Percentiles rank a stretch among this genome's conserved stretches.
Conservation (phyloP, 2,113 vertebrate species). For the Chaetodon auriga region DNA sequence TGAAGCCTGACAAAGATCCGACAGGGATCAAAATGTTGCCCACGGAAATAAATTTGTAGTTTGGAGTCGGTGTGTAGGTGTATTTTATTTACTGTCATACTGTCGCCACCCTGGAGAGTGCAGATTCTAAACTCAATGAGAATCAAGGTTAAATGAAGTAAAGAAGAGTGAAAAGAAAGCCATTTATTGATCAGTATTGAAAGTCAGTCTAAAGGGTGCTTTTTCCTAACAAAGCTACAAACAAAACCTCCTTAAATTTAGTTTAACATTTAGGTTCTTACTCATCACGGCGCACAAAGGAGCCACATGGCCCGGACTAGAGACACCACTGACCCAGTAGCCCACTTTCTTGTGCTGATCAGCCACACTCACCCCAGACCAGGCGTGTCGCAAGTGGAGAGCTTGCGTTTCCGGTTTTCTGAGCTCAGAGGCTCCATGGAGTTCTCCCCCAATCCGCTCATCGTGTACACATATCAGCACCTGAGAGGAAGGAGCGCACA, state of each 20-base stretch:
- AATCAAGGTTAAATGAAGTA: too few species aligned
- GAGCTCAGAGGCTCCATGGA: slow-evolving; percentile 90
- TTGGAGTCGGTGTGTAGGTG: neutral
- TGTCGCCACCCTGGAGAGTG: neutral
- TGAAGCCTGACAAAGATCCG: too few species aligned
- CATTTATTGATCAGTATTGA: neutral
- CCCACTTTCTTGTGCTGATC: slow-evolving; percentile 54
- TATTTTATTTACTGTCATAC: neutral
- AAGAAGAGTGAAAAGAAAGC: neutral
- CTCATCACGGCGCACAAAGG: slow-evolving; percentile 27
- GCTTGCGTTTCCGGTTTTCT: slow-evolving; percentile 93
- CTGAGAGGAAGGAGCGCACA: slow-evolving; percentile 75
- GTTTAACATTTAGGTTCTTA: neutral
- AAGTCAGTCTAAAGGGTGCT: neutral
- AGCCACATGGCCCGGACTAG: slow-evolving; percentile 11
- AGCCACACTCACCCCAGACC: slow-evolving; percentile 86
- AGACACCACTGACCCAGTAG: slow-evolving; percentile 69
- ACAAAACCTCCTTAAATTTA: neutral
- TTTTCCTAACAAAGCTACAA: neutral
- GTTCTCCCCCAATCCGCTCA: slow-evolving; percentile 95
- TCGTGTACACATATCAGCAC: slow-evolving; percentile 90
- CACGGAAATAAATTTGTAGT: too few species aligned
- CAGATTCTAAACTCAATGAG: neutral
- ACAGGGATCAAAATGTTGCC: too few species aligned
- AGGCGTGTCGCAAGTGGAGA: slow-evolving; percentile 90